A percentile compares a stretch with the other conserved stretches of the same genome.
These are phyloP conservation scores for Trichomalopsis sarcophagae DNA, from an alignment of 1,140 invertebrate species.

Conservation along the genomic window DNA sequence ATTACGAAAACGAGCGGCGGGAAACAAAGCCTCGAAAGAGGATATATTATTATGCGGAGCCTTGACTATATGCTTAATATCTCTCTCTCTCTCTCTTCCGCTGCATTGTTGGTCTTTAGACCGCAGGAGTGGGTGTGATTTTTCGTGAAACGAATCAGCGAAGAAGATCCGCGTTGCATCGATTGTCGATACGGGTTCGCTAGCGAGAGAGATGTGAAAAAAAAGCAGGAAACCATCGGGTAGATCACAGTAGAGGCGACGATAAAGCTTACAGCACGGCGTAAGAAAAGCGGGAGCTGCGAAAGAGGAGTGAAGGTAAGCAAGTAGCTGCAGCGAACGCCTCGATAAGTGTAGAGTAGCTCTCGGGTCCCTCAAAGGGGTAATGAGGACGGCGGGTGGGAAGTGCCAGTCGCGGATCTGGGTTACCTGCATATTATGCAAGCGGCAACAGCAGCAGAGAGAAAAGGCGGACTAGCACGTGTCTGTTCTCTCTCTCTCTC, in stretches of 20 bases:
- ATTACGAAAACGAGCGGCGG: conserved; percentile 5
- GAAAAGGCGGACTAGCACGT: conserved; percentile 4
- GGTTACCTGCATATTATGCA: conserved; percentile 74
- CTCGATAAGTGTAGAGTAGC: conserved; percentile 47
- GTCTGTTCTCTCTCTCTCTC: background rate
- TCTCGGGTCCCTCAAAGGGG: conserved; percentile 56
- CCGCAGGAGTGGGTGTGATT: background rate
- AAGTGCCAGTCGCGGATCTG: conserved; percentile 68
- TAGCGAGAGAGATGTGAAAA: background rate
- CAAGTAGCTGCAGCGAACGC: conserved; percentile 20
- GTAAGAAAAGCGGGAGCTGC: background rate
- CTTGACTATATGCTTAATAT: background rate
- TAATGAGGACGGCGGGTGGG: conserved; percentile 68
- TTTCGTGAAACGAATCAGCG: background rate
- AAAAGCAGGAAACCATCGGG: background rate
- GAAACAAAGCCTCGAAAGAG: background rate
- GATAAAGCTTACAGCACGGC: background rate
- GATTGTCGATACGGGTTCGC: background rate
- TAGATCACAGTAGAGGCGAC: background rate
- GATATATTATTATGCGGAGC: background rate
- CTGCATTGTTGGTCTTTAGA: too few species aligned
- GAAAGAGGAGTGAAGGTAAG: conserved; percentile 37
- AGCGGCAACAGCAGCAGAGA: conserved; percentile 58
- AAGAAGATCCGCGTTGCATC: background rate
- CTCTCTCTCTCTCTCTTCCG: too few species aligned